Evolutionary conservation across 2,113 vertebrate species (phyloP).

Genomic region (Neodontobutis hainanensis): DNA sequence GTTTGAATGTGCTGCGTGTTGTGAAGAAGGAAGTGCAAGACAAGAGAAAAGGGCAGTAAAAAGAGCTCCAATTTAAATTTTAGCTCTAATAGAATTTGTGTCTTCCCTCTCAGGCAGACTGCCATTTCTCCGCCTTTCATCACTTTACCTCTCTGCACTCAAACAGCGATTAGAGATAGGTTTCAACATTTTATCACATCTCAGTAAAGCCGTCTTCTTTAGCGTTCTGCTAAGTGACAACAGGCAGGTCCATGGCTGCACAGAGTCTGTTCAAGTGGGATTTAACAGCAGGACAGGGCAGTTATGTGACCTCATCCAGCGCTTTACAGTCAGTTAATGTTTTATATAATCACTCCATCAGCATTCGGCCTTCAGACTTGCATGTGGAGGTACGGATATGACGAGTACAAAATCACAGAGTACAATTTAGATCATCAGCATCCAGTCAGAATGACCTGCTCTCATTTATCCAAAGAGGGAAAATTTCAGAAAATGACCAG

Average conservation of each 20-base stretch:
- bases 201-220: not conserved
- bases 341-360: no score
- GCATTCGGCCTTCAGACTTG: no score
- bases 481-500: no score
- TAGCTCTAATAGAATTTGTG: constrained; percentile 56
- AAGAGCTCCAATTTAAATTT: constrained; percentile 57
- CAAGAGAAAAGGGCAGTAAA: constrained; percentile 30
- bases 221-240: constrained; percentile 1
- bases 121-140: constrained; percentile 62
- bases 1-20: not conserved
- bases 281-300: not conserved
- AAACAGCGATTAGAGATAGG: constrained; percentile 37
- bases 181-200: constrained; percentile 8
- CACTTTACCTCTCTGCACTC: constrained; percentile 37
- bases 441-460: no score
- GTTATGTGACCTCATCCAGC: not conserved
- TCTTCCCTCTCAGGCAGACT: constrained; percentile 55
- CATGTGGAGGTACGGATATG: no score
- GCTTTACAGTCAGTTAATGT: no score
- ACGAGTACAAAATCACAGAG: no score
- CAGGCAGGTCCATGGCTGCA: not conserved
- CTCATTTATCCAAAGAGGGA: no score
- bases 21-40: constrained; percentile 16
- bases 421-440: no score
- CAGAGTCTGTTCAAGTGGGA: not conserved